A percentile compares a stretch with the other conserved stretches of the same genome.
phyloP scores from a whole-genome alignment of 2,797 vertebrate genomes.

The Uromys caudimaculatus region DNA sequence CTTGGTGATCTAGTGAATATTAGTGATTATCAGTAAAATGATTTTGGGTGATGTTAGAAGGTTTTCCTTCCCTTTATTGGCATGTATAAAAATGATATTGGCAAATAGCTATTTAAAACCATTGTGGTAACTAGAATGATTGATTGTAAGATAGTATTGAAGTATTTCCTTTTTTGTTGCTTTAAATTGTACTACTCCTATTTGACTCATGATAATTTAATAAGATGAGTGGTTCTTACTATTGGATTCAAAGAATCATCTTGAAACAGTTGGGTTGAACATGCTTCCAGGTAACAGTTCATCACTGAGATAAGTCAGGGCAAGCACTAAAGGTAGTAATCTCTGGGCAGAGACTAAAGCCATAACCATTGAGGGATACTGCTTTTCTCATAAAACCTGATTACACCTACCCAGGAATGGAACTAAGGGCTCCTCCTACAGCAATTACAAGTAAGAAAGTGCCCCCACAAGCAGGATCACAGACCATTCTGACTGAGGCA shows the following conservation, averaged over 20 bases:
- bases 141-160: not conserved
- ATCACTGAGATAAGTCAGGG: not conserved
- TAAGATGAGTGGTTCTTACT: not conserved
- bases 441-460: not conserved
- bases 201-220: not conserved
- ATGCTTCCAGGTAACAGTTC: not conserved
- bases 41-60: not conserved
- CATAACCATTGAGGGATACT: too few species aligned
- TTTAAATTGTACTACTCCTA: not conserved
- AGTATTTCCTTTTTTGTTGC: not conserved
- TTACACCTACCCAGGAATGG: not conserved
- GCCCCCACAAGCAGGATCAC: not conserved
- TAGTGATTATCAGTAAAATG: not conserved
- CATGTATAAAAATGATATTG: not conserved
- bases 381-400: not conserved
- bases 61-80: not conserved
- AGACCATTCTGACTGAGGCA: not conserved
- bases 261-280: not conserved
- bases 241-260: not conserved
- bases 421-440: not conserved
- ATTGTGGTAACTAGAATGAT: not conserved
- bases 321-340: not conserved
- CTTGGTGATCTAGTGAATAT: not conserved
- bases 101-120: not conserved
- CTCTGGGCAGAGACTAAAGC: not conserved